Conservation (phyloP, 2,888 invertebrate genomes). For the Cephus rjabovi region DNA sequence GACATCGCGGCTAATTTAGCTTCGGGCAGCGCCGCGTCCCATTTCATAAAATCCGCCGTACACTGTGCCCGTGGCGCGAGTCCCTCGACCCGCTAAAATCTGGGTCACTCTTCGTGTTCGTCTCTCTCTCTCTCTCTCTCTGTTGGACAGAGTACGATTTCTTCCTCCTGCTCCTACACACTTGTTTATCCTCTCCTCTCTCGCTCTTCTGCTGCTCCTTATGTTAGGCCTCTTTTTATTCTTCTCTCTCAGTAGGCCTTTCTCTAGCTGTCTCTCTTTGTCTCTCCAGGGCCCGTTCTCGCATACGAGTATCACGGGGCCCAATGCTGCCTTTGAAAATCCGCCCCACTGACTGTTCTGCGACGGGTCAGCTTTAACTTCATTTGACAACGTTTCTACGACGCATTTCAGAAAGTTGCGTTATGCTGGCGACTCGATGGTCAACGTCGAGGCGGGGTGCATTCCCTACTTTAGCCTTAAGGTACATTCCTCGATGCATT, state of each 20-base stretch:
- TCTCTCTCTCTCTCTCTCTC: conserved; percentile 3
- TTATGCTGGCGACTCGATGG: not conserved
- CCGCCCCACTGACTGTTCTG: not conserved
- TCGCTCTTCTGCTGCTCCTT: conserved; percentile 13
- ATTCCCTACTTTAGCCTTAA: not conserved
- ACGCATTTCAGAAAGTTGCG: not conserved
- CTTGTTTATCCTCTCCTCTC: conserved; percentile 18
- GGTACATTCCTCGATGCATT: not conserved
- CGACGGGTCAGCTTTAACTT: not conserved
- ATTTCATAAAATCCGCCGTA: conserved; percentile 56
- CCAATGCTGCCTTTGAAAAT: not conserved
- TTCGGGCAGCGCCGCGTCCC: conserved; percentile 58
- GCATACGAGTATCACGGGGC: not conserved
- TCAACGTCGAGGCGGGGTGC: not conserved
- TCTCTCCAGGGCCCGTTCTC: conserved; percentile 19
- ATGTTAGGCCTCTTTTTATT: conserved; percentile 14
- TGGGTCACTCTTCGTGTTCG: conserved; percentile 41
- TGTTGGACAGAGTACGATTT: conserved; percentile 19
- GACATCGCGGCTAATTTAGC: conserved; percentile 65
- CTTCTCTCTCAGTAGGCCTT: conserved; percentile 4
- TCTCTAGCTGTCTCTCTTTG: not conserved
- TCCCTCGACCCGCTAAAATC: conserved; percentile 45
- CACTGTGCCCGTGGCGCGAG: conserved; percentile 32
- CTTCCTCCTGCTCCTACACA: conserved; percentile 16
- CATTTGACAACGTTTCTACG: not conserved